These are phyloP conservation scores for Ectobius pallidus DNA, from an alignment of 2,888 invertebrate genomes.

Conservation along the genomic window DNA sequence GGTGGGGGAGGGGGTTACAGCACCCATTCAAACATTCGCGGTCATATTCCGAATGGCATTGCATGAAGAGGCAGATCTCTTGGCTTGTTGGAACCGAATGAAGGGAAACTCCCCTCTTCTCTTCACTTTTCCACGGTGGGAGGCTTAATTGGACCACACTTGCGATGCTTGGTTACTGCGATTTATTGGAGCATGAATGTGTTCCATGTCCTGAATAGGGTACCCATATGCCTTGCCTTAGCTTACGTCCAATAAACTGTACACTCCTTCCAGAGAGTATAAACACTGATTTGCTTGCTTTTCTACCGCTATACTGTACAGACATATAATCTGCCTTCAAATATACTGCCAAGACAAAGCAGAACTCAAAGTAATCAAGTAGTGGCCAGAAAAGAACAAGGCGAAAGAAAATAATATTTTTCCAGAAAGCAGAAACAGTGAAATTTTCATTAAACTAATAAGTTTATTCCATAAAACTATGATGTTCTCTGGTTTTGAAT, in stretches of 20 bases:
- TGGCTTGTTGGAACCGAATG: too few species aligned
- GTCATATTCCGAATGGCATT: conserved; percentile 19
- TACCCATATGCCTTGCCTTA: conserved; percentile 8
- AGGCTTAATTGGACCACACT: conserved; percentile 30
- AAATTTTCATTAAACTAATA: too few species aligned
- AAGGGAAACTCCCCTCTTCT: neutral
- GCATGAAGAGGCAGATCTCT: conserved; percentile 11
- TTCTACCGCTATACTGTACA: too few species aligned
- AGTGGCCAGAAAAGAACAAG: too few species aligned
- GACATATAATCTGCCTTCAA: too few species aligned
- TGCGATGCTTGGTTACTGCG: conserved; percentile 13
- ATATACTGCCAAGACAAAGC: too few species aligned
- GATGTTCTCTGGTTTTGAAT: too few species aligned
- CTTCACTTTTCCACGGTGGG: neutral
- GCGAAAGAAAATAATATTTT: too few species aligned
- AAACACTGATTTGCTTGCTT: neutral
- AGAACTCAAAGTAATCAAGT: too few species aligned
- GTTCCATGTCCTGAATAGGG: conserved; percentile 1
- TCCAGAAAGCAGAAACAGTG: too few species aligned
- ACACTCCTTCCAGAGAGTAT: conserved; percentile 6
- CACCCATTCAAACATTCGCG: conserved; percentile 3
- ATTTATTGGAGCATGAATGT: conserved; percentile 27
- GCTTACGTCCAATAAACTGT: conserved; percentile 9
- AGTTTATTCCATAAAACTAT: too few species aligned
- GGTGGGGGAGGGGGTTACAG: too few species aligned